A percentile compares a stretch with the other conserved stretches of the same genome.
Evolutionary conservation across 2,888 invertebrate species (phyloP).

Genomic region (Cylindroiulus punctatus): DNA sequence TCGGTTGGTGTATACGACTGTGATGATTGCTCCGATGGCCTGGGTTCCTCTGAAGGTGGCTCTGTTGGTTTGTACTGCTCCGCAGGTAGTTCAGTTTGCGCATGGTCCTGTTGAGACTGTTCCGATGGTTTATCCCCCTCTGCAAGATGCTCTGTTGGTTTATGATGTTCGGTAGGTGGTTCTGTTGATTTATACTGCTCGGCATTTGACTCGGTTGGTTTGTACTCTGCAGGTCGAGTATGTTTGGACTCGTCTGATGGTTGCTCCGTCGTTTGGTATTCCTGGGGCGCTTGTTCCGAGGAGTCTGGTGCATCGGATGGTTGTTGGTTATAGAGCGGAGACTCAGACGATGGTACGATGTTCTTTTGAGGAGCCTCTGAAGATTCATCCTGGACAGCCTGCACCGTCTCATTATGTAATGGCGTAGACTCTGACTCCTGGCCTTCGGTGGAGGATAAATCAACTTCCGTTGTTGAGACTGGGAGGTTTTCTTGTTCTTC

Average conservation of each 20-base stretch:
- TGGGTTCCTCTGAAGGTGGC: not conserved
- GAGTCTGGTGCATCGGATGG: not conserved
- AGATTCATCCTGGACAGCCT: not conserved
- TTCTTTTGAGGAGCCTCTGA: not conserved
- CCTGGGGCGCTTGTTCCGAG: not conserved
- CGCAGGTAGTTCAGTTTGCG: not conserved
- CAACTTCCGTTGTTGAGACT: not conserved
- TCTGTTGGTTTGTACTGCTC: constrained; percentile 8
- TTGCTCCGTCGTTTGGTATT: not conserved
- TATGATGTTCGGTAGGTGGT: constrained; percentile 57
- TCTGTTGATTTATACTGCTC: constrained; percentile 47
- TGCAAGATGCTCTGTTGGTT: constrained; percentile 36
- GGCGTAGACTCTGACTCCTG: not conserved
- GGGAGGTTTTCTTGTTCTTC: not conserved
- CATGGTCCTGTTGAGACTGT: not conserved
- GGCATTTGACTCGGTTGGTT: constrained; percentile 44
- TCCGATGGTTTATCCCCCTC: not conserved
- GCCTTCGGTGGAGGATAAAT: not conserved
- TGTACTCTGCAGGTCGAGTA: no score
- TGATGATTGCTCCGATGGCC: not conserved
- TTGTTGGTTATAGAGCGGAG: not conserved
- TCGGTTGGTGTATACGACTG: not conserved
- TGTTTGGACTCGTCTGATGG: not conserved
- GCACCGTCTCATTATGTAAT: not conserved
- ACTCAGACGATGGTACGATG: not conserved